Conservation (phyloP, 2,888 invertebrate genomes). For the Meteorus colon region DNA sequence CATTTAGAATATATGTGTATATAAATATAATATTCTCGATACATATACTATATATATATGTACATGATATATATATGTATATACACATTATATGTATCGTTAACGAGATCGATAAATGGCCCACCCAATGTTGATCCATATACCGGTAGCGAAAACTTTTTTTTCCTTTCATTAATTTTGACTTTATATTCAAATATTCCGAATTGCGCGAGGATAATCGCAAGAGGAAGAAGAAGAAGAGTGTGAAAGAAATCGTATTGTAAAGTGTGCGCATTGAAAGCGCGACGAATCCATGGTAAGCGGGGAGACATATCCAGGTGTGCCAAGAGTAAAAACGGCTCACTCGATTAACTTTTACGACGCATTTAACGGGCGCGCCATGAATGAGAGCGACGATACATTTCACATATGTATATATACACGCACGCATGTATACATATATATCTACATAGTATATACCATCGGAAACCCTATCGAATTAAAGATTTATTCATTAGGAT, state of each 20-base stretch:
- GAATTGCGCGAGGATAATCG: neutral
- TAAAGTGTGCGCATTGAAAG: slow-evolving; percentile 26
- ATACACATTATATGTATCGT: slow-evolving; percentile 24
- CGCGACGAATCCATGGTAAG: slow-evolving; percentile 30
- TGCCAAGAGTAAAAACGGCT: slow-evolving; percentile 36
- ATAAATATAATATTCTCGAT: slow-evolving; percentile 1
- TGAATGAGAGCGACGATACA: slow-evolving; percentile 27
- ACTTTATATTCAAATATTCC: slow-evolving; percentile 12
- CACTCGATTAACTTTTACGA: slow-evolving; percentile 39
- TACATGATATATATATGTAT: slow-evolving; percentile 24
- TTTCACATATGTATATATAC: slow-evolving; percentile 15
- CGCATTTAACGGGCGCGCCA: slow-evolving; percentile 26
- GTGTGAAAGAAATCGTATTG: slow-evolving; percentile 7
- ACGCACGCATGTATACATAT: neutral
- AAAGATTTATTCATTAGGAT: slow-evolving; percentile 33
- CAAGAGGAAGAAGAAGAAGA: slow-evolving; percentile 6
- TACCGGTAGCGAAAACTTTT: slow-evolving; percentile 22
- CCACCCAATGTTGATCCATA: slow-evolving; percentile 24
- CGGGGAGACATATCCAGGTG: slow-evolving; percentile 32
- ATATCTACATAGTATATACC: neutral
- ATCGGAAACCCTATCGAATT: slow-evolving; percentile 26
- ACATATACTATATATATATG: neutral
- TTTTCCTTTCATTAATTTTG: neutral
- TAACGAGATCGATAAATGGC: slow-evolving; percentile 52
- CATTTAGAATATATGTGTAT: slow-evolving; percentile 17